Base-by-base conservation (phyloP, 2,888 invertebrate species). In the Dyspetes luteomarginatus region DNA sequence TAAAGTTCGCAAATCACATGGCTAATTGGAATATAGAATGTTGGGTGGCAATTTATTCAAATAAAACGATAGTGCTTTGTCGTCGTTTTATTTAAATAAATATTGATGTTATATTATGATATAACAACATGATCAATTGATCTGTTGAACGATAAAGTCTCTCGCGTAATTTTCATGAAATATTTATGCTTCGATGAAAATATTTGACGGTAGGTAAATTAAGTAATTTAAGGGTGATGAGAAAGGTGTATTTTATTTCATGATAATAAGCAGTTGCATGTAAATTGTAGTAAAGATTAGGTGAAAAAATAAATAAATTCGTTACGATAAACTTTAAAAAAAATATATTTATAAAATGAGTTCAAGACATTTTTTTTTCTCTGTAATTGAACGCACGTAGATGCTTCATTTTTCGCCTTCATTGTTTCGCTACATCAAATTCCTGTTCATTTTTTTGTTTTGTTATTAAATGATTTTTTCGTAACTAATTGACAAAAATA, bases 11-110 rank as follows among this genome's bases (percentile, higher is more conserved):
- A 43, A 48, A 58, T 75, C 41, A 15, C 60, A 2, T 48, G 58
- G 19, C n/a, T 75, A 48, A 50, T 75, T 67, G 68, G 30, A 69
- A 60, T 22, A 15, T 43, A 12, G 17, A 30, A 65, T 73, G 55
- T 56, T n/a, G n/a, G n/a, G n/a, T n/a, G n/a, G n/a, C n/a, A n/a
- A n/a, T 73, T 55, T 22, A 56, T 65, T 73, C 52, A 67, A 36
- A 22, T 50, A 52, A n/a, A 30, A 50, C 60, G 60, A 22, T 48
- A 50, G 48, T 64, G n/a, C n/a, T 64, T 26, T 64, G 36, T n/a
- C 9, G 12, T 1, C 15, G 58, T n/a, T n/a, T n/a, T n/a, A n/a
- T n/a, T n/a, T n/a, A n/a, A n/a, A n/a, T n/a, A n/a, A n/a, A n/a
- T n/a, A n/a, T n/a, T n/a, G n/a, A n/a, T n/a, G n/a, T n/a, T n/a